Percentiles rank a stretch among this genome's conserved stretches.
Evolutionary conservation across 2,888 invertebrate species (phyloP).

Genomic region (Sinopyrophorus schimmeli): DNA sequence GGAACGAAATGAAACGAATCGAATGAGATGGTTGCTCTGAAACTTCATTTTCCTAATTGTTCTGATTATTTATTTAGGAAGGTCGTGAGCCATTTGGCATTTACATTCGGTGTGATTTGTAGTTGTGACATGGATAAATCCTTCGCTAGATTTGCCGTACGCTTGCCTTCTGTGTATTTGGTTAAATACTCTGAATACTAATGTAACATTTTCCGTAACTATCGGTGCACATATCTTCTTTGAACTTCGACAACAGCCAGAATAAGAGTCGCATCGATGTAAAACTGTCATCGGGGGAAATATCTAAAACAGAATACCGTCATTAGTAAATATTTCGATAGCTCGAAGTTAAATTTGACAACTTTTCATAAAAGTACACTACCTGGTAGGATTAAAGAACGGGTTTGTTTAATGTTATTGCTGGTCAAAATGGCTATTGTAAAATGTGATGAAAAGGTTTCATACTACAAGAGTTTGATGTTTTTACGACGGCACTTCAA

Average conservation of each 20-base stretch:
- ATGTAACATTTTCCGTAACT: conserved; percentile 44
- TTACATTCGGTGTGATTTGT: conserved; percentile 22
- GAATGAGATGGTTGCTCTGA: too few species aligned
- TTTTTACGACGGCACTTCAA: too few species aligned
- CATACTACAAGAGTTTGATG: too few species aligned
- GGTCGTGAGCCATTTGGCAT: conserved; percentile 13
- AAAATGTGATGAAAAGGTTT: too few species aligned
- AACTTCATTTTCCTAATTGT: neutral
- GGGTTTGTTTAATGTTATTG: too few species aligned
- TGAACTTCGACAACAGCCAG: conserved; percentile 47
- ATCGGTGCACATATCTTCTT: conserved; percentile 44
- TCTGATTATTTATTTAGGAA: conserved; percentile 7
- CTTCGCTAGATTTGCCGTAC: conserved; percentile 1
- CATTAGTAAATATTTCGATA: too few species aligned
- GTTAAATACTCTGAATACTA: conserved; percentile 47
- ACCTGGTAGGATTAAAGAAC: too few species aligned
- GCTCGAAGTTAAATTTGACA: too few species aligned
- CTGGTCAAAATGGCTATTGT: too few species aligned
- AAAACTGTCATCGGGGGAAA: conserved; percentile 46
- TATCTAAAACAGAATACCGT: conserved; percentile 15
- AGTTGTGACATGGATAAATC: conserved; percentile 11
- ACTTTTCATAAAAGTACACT: too few species aligned
- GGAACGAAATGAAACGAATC: too few species aligned
- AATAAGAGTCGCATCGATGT: conserved; percentile 44
- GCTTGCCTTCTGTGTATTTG: conserved; percentile 2